Evolutionary conservation across 2,113 vertebrate genomes (phyloP).

Genomic region (Struthio camelus): DNA sequence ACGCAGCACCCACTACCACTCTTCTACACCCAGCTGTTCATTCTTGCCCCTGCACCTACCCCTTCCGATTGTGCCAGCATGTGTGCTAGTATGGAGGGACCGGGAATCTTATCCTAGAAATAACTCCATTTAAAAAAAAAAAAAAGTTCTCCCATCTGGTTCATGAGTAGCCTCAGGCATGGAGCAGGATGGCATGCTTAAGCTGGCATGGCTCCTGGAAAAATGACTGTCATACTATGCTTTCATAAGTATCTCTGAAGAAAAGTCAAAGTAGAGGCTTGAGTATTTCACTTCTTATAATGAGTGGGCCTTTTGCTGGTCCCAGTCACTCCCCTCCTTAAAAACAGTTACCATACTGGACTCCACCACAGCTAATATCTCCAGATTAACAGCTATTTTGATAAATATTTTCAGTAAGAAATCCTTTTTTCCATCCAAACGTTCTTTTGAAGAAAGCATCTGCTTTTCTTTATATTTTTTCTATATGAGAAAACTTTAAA

Average conservation of each 20-base stretch:
- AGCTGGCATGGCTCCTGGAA: constrained; percentile 30
- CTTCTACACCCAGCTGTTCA: neutral
- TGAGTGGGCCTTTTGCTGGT: neutral
- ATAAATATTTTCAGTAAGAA: neutral
- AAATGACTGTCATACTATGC: neutral
- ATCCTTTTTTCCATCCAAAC: neutral
- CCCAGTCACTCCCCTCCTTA: neutral
- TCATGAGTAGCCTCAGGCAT: neutral
- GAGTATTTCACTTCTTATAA: neutral
- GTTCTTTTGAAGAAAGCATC: neutral
- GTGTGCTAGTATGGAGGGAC: neutral
- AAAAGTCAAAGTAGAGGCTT: neutral
- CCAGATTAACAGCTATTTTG: neutral
- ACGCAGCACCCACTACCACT: neutral
- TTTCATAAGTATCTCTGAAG: neutral
- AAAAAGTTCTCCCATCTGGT: neutral
- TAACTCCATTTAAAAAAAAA: neutral
- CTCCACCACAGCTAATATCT: neutral
- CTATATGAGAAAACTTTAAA: neutral
- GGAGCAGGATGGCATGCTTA: neutral
- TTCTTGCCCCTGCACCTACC: neutral
- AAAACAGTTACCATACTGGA: neutral
- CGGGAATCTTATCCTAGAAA: neutral
- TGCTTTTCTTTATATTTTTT: neutral
- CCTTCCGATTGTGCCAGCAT: neutral